Evolutionary conservation across 2,113 vertebrate species (phyloP), one percentile per base, ranked within the genome.

Genomic region (Cheilinus undulatus): DNA sequence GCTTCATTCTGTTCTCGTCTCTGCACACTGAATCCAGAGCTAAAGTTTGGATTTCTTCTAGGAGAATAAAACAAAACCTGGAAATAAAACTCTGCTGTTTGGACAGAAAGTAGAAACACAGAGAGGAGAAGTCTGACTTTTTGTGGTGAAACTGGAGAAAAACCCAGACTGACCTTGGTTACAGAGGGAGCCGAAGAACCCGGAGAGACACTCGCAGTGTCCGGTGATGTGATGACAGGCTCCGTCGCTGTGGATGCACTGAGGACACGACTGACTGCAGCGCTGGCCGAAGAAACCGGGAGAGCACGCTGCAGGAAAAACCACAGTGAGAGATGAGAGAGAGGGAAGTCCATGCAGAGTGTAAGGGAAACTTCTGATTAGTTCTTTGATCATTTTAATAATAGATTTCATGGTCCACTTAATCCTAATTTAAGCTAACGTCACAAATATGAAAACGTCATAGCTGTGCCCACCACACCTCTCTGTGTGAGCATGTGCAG

Each of bases 191-290:
- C 96, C 96, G 0, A 91, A 95, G 93, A 95, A 98, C 4, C 97
- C 96, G 0, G 96, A 88, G 43, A 97, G 90, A 86, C 97, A 98
- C 4, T 96, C 92, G 0, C 97, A 98, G 82, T 88, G 84, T 3
- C 96, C 97, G 0, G 89, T 95, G 89, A 96, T 14, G 2, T 98
- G 96, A 85, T 97, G 96, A 17, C 97, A 98, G 0, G 95, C 92
- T 0, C 95, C 95, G 0, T 77, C 92, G 57, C 95, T 96, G 89
- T 97, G 96, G 87, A 96, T 80, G 0, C 97, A 98, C 70, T 94
- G 95, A 13, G 96, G 95, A 69, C 97, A 98, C 0, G 94, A 86
- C 90, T 95, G 96, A 69, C 90, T 84, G 60, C 97, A 98, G 56
- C 93, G 91, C 3, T 95, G 95, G 0, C 97, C 96, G 0, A 92